Evolutionary conservation across 2,113 vertebrate species (phyloP), one percentile per base, ranked within the genome.

Genomic region (Lophochroa leadbeateri): DNA sequence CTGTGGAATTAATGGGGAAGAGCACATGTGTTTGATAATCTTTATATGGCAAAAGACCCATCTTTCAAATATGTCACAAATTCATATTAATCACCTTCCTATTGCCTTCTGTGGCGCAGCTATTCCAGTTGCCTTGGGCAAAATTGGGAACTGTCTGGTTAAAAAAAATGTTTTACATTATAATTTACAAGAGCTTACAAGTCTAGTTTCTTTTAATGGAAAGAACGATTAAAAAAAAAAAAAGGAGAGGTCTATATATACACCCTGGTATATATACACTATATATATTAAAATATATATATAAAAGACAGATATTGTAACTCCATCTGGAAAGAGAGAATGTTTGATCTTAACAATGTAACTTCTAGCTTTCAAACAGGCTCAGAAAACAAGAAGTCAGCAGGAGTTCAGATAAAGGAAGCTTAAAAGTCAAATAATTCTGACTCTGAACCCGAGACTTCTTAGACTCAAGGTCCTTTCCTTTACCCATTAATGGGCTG

Each of bases 301-400:
- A 96, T 75, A 96, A 94, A 95, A 97, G 96, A 94, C 92, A 94
- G 94, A 97, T 96, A 97, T 97, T 97, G 90, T 97, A 96, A 97
- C 97, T 97, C 97, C 97, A 96, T 97, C 96, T 95, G 96, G 94
- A 98, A 97, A 96, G 94, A 95, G 96, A 97, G 95, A 96, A 97
- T 88, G 95, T 97, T 97, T 98, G 97, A 98, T 97, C 94, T 98
- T 97, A 97, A 98, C 97, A 98, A 98, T 98, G 97, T 97, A 97
- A 97, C 97, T 97, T 96, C 93, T 93, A 83, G 96, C 96, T 97
- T 97, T 98, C 96, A 97, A 97, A 96, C 95, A 94, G 96, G 97
- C 97, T 97, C 95, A 96, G 97, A 97, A 97, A 97, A 97, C 96
- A 97, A 97, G 97, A 96, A 97, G 97, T 96, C 97, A 96, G 97